Base-by-base conservation (phyloP, 2,888 invertebrate genomes). In the Smittia aterrima region DNA sequence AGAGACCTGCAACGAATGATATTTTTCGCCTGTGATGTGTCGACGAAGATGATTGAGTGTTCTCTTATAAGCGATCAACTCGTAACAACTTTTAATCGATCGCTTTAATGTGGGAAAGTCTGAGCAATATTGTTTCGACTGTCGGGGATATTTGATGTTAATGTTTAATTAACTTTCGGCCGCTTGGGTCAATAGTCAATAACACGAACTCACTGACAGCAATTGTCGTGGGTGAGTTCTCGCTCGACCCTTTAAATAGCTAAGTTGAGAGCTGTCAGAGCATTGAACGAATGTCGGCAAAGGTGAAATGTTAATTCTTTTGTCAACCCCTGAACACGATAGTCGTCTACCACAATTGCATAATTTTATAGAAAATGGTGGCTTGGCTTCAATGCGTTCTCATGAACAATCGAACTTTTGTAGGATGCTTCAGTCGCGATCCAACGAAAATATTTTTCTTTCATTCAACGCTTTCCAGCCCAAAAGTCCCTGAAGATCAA, bases 1-100 rank as follows among this genome's bases (percentile, higher is more conserved):
- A 67, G 20, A 41, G 67, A 67, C 67, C 67, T 67, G 41, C 47
- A 67, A 47, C 41, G 67, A 67, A 20, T 67, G 67, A 24, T 47
- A 67, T 67, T 47, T 66, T 67, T 58, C 32, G 58, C 58, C 58
- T 22, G 47, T 47, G 47, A 47, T 47, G 47, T 47, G 47, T 47
- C 47, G 58, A 13, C 18, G 1, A 2, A 6, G 7, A 22, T 64
- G 64, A 64, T 64, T 64, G 64, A 64, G 27, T 64, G 64, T 27
- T 64, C 64, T 24, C 16, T 13, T 16, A 16, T 64, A 38, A 38
- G 38, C 38, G 9, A 38, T 9, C 4, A 38, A 22, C 22, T 7
- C 58, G 22, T 4, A 58, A 58, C 58, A 20, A 18, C n/a, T 47
- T 11, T 47, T 47, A 47, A 47, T 47, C 47, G 47, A 47, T 47